Evolutionary conservation across 2,113 vertebrate genomes (phyloP).

Genomic region (Aspiorhynchus laticeps): DNA sequence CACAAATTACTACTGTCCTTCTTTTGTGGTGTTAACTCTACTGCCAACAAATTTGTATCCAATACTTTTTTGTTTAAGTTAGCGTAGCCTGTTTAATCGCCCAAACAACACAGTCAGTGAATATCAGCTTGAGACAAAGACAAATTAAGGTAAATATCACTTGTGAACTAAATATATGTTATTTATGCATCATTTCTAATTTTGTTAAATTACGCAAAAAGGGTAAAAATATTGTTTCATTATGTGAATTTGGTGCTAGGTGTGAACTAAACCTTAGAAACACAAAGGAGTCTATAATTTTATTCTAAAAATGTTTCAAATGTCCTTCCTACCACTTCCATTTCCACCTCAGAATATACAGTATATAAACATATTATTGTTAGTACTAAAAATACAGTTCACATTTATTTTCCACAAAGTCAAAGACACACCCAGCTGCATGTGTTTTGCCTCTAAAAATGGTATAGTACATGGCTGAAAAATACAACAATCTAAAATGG

Average conservation of each 20-base stretch:
- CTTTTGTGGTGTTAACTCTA: neutral
- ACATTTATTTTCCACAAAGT: neutral
- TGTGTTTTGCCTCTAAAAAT: conserved; percentile 13
- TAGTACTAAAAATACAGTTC: neutral
- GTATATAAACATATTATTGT: neutral
- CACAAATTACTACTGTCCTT: neutral
- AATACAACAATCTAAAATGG: neutral
- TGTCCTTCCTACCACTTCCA: neutral
- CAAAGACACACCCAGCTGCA: neutral
- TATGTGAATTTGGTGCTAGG: neutral
- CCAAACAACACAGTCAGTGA: neutral
- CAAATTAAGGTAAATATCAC: neutral
- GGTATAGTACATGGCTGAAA: neutral
- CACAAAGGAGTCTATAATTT: neutral
- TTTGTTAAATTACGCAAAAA: neutral
- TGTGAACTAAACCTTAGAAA: neutral
- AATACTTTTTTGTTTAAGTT: neutral
- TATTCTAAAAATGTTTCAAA: neutral
- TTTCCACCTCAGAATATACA: neutral
- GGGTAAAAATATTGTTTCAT: neutral
- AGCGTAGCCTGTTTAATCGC: neutral
- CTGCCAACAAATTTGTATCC: neutral
- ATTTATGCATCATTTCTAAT: neutral
- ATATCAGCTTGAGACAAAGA: neutral
- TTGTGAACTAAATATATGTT: neutral